Conservation (phyloP, 2,888 invertebrate genomes). For the Xestoiulus laeticollis region DNA sequence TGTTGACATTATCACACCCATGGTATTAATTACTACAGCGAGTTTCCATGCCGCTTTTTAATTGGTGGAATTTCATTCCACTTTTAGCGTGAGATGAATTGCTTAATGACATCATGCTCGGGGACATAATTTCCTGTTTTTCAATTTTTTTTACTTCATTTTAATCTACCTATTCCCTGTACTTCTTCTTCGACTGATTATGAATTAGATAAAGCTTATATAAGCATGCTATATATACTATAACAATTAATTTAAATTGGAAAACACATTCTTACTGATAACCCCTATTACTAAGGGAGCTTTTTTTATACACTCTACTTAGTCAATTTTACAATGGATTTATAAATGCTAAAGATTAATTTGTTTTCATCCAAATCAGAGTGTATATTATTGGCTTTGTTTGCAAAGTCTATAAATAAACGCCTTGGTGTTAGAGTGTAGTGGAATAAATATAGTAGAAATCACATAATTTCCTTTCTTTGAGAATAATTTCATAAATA, state of each 20-base stretch:
- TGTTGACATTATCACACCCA: constrained; percentile 43
- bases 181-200: constrained; percentile 25
- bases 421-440: too few species aligned
- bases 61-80: constrained; percentile 43
- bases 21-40: constrained; percentile 43
- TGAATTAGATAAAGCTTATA: constrained; percentile 20
- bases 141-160: background rate
- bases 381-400: too few species aligned
- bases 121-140: constrained; percentile 35
- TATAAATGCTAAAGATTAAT: background rate
- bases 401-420: too few species aligned
- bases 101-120: constrained; percentile 16
- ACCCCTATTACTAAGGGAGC: background rate
- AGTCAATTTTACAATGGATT: background rate
- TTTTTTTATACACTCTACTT: background rate
- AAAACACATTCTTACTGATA: constrained; percentile 7
- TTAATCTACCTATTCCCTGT: background rate
- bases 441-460: too few species aligned
- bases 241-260: constrained; percentile 39
- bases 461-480: too few species aligned
- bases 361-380: background rate
- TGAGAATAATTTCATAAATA: too few species aligned
- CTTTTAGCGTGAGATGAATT: constrained; percentile 40
- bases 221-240: background rate
- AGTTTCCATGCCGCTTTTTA: constrained; percentile 23